phyloP scores from a whole-genome alignment of 2,888 invertebrate genomes.

The Adineta ricciae region DNA sequence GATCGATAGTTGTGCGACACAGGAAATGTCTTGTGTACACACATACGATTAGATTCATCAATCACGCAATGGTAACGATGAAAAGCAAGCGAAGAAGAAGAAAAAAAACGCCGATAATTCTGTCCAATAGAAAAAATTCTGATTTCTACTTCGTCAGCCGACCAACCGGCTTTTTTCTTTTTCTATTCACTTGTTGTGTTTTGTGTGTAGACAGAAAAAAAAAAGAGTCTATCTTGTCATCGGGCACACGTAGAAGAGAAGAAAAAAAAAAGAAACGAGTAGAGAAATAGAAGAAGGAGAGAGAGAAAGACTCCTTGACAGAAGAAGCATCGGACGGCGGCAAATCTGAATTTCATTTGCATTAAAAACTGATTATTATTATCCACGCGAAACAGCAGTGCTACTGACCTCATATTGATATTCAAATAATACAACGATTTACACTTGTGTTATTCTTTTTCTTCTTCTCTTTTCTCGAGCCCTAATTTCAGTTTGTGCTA shows the following conservation, averaged over 20 bases:
- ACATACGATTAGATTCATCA: conserved; percentile 15
- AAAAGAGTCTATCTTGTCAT: background rate
- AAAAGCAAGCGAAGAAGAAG: background rate
- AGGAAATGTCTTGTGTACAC: conserved; percentile 13
- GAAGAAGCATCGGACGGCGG: conserved; percentile 15
- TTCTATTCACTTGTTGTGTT: background rate
- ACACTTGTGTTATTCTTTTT: background rate
- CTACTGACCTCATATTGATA: conserved; percentile 1
- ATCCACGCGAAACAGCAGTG: conserved; percentile 15
- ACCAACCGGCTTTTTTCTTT: background rate
- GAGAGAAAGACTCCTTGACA: background rate
- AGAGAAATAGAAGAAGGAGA: background rate
- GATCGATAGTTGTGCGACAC: conserved; percentile 9
- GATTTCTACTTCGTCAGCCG: background rate
- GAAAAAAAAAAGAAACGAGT: background rate
- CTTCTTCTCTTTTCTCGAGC: background rate
- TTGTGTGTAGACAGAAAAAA: background rate
- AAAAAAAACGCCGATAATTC: background rate
- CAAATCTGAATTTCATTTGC: conserved; percentile 15
- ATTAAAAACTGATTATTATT: conserved; percentile 15
- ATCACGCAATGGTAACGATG: conserved; percentile 3
- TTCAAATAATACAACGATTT: conserved; percentile 3
- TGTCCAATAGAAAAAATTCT: background rate
- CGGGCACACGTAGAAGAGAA: background rate
- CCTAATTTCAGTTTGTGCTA: background rate